These are phyloP conservation scores for Trissoscelio sp. DNA, from an alignment of 2,888 invertebrate species.

Conservation along the genomic window DNA sequence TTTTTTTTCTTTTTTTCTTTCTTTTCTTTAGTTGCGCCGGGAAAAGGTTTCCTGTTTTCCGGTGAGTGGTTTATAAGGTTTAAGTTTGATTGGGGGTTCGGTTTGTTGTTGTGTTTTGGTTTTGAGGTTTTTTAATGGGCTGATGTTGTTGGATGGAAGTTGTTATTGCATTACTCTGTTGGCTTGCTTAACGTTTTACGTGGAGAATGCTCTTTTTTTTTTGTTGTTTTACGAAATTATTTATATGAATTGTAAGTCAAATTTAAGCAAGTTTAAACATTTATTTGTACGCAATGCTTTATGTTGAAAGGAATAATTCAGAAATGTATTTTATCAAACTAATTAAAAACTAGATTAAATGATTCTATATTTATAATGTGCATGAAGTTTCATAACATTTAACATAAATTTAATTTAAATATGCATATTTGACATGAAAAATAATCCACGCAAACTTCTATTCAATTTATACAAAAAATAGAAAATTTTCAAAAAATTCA, in stretches of 20 bases:
- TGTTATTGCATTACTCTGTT: constrained; percentile 45
- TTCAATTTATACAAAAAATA: too few species aligned
- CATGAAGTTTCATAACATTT: too few species aligned
- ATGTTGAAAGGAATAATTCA: too few species aligned
- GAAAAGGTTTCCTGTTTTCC: constrained; percentile 49
- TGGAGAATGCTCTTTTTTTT: not conserved
- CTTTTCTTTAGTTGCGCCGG: not conserved
- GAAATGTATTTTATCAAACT: too few species aligned
- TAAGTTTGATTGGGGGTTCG: constrained; percentile 43
- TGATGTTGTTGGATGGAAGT: constrained; percentile 27
- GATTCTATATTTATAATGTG: too few species aligned
- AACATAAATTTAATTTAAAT: too few species aligned
- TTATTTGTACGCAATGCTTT: too few species aligned
- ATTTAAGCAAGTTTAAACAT: too few species aligned
- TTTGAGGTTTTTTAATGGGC: constrained; percentile 40
- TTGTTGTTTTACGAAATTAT: not conserved
- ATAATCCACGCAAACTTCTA: too few species aligned
- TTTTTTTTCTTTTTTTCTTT: constrained; percentile 1
- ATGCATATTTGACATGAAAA: too few species aligned
- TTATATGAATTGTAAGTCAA: constrained; percentile 5
- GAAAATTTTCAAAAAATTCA: too few species aligned
- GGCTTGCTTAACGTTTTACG: constrained; percentile 6
- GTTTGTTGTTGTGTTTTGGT: constrained; percentile 22
- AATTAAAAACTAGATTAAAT: too few species aligned
- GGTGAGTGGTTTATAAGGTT: constrained; percentile 47